Conservation (phyloP, 2,888 invertebrate genomes). For the Petrolisthes manimaculis region DNA sequence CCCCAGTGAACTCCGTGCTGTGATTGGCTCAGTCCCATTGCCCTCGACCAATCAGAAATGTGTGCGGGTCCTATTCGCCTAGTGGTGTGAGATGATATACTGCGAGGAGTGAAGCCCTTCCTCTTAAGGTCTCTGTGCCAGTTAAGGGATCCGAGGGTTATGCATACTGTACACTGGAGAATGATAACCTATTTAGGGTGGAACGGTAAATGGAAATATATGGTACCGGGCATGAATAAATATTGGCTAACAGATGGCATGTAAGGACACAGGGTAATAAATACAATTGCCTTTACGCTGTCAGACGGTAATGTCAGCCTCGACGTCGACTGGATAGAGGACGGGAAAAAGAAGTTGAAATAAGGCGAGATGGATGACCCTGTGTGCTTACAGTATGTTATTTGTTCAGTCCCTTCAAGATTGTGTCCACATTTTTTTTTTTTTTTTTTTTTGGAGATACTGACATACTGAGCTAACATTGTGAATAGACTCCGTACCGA, state of each 20-base stretch:
- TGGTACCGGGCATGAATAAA: conserved; percentile 14
- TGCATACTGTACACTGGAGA: conserved; percentile 5
- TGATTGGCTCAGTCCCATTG: not conserved
- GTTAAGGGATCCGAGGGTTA: not conserved
- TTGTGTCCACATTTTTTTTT: not conserved
- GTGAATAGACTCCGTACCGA: not conserved
- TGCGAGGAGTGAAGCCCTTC: not conserved
- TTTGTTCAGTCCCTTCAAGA: not conserved
- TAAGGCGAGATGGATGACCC: not conserved
- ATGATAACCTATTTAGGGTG: conserved; percentile 25
- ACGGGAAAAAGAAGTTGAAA: conserved; percentile 9
- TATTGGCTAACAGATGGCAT: conserved; percentile 31
- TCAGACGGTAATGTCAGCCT: conserved; percentile 11
- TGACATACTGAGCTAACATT: not conserved
- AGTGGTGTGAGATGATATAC: not conserved
- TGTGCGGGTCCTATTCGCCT: not conserved
- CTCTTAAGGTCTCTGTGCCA: not conserved
- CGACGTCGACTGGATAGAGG: conserved; percentile 17
- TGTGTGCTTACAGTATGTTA: not conserved
- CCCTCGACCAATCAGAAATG: not conserved
- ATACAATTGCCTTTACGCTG: conserved; percentile 27
- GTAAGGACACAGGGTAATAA: conserved; percentile 29
- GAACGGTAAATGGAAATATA: conserved; percentile 24
- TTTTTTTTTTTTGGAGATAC: not conserved
- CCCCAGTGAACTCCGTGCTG: not conserved